A percentile compares a stretch with the other conserved stretches of the same genome.
Evolutionary conservation across 2,888 invertebrate genomes (phyloP).

Genomic region (Agriopis leucophaearia): DNA sequence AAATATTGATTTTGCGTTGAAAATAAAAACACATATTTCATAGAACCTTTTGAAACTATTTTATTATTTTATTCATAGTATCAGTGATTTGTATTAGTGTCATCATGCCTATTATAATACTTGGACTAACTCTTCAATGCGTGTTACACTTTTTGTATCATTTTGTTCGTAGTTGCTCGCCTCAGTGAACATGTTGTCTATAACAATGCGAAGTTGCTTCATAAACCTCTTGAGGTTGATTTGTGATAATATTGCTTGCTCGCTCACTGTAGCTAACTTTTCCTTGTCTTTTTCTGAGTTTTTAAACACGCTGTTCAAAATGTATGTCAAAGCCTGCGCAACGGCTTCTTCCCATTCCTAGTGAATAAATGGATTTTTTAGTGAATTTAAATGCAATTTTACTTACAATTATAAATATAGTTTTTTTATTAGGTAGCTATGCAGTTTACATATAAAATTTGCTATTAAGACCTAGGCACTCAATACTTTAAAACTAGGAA

Average conservation of each 20-base stretch:
- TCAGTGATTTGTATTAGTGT: no score
- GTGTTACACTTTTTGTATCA: slow-evolving; percentile 54
- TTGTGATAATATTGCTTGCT: slow-evolving; percentile 76
- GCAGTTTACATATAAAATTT: no score
- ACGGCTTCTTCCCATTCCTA: slow-evolving; percentile 94
- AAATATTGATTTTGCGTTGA: background rate
- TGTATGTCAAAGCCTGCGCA: slow-evolving; percentile 88
- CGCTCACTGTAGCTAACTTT: slow-evolving; percentile 82
- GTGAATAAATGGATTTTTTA: slow-evolving; percentile 32
- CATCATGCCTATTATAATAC: slow-evolving; percentile 61
- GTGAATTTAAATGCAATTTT: slow-evolving; percentile 4
- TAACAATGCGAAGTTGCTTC: slow-evolving; percentile 72
- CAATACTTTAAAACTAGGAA: no score
- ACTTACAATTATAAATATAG: background rate
- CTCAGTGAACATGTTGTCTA: slow-evolving; percentile 71
- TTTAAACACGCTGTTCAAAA: slow-evolving; percentile 88
- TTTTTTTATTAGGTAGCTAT: background rate
- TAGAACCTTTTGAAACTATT: no score
- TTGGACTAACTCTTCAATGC: slow-evolving; percentile 80
- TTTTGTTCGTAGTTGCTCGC: slow-evolving; percentile 47
- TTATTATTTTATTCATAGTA: no score
- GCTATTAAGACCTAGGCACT: no score
- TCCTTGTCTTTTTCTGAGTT: slow-evolving; percentile 89
- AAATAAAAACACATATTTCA: no score
- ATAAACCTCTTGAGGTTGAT: slow-evolving; percentile 77